These are phyloP conservation scores for Aplidium turbinatum DNA, from an alignment of 23 tunicate genomes.

Conservation along the genomic window DNA sequence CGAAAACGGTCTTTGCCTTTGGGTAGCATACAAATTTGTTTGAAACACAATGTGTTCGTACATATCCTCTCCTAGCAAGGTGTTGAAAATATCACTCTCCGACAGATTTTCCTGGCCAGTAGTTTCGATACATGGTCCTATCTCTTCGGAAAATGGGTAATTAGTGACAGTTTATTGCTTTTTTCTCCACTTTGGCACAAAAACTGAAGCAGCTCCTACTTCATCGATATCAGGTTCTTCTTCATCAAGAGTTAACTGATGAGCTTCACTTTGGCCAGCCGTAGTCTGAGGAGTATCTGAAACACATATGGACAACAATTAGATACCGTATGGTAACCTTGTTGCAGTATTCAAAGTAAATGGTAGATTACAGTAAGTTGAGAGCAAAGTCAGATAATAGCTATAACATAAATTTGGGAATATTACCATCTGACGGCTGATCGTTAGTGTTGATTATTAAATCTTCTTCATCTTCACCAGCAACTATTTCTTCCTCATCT, in stretches of 20 bases:
- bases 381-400: no score
- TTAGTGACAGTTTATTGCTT: not conserved
- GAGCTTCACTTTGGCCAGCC: no score
- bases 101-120: not conserved
- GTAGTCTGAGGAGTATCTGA: no score
- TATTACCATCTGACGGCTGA: no score
- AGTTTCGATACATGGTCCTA: not conserved
- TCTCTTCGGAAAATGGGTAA: not conserved
- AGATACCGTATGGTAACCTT: no score
- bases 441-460: no score
- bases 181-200: conserved; percentile 1
- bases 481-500: conserved; percentile 5
- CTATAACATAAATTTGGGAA: no score
- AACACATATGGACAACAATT: no score
- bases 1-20: conserved; percentile 5
- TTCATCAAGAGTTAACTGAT: no score
- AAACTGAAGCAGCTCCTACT: not conserved
- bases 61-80: conserved; percentile 6
- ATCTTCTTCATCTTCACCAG: conserved; percentile 16
- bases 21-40: conserved; percentile 17
- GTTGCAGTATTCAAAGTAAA: no score
- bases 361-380: no score
- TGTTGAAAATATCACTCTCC: not conserved
- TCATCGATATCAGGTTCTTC: not conserved
- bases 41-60: conserved; percentile 17